Evolutionary conservation across 2,797 vertebrate genomes (phyloP), one percentile per base, ranked within the genome.

Genomic region (Acrocephalus scirpaceus): DNA sequence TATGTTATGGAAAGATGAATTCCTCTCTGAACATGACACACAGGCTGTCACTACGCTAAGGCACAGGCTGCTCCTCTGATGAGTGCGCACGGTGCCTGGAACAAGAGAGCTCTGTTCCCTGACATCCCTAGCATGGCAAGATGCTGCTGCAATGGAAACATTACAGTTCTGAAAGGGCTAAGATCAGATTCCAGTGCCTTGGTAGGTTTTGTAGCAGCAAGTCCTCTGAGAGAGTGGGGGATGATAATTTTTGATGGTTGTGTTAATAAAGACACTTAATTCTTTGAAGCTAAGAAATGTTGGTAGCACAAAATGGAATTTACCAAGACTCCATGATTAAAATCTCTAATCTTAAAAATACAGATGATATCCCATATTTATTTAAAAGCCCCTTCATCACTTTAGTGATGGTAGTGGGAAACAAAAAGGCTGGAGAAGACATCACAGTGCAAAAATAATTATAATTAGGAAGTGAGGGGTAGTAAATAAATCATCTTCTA

Each of bases 401-500:
- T 86, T 84, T 50, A 79, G 72, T 92, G 70, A 58, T 87, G 78
- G 45, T 88, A 53, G 47, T 50, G 10, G 84, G 73, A 88, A 92
- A 92, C 32, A 92, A 91, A 93, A 93, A 90, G 60, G 34, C 42
- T 90, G 34, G 40, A 84, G 79, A 88, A 91, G n/a, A 86, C 5
- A 2, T 95, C 85, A 88, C 38, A 42, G 34, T 86, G 45, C 44
- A 92, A 93, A 96, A 96, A 88, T 92, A 95, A 96, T 96, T 76
- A 88, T 78, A 94, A 92, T 88, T 93, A 95, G 64, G 67, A 92
- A 76, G 23, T 30, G 62, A 92, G n/a, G 64, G 30, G 11, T 73
- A 93, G 90, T 93, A 96, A 95, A 94, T 95, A 93, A 88, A 92
- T 92, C 62, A 88, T 92, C 36, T 83, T 91, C 73, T 93, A 73